Base-by-base conservation (phyloP, 2,797 vertebrate species). In the Rhyacichthys aspro region DNA sequence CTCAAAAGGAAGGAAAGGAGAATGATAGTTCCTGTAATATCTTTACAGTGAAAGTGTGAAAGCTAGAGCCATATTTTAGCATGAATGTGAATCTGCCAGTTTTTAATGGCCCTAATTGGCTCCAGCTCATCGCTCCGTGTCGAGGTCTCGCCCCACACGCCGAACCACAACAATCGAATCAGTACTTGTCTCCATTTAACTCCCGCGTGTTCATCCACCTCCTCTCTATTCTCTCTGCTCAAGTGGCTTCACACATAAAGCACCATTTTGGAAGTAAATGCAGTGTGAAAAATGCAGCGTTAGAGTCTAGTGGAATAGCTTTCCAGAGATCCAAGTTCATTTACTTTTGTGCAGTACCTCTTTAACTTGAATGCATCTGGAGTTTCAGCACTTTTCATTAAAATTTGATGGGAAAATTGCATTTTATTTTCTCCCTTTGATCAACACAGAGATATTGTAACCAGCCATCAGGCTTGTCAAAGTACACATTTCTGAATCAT, bases 81-180 rank as follows among this genome's bases (percentile, higher is more conserved):
- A 73, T 84, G 66, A 62, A 46, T 81, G 77, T 70, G 76, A 80
- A 83, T 79, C 58, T 78, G 79, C 75, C 79, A 81, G 18, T 70
- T 83, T 83, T 60, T 82, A 86, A 86, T 86, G 74, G 63, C 69
- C 76, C 60, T 87, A 89, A 90, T 87, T 86, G 78, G 75, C 70
- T 48, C 8, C 38, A 66, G 72, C 74, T 77, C 86, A 63, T 79
- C 28, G 43, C 69, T 55, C 58, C 79, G 58, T 74, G 82, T 84
- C 61, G 69, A 70, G 81, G 79, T 74, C 84, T 79, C 12, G 11
- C 44, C 70, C 67, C 47, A 28, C 70, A 67, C 15, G 38, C 62
- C 64, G 67, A 84, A 83, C 76, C 70, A 78, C 82, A 87, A 88
- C 79, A 87, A 81, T 86, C 72, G 70, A 82, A 82, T 78, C 62